A percentile compares a stretch with the other conserved stretches of the same genome.
Evolutionary conservation across 2,113 vertebrate genomes (phyloP).

Genomic region (Oryzias woworae): DNA sequence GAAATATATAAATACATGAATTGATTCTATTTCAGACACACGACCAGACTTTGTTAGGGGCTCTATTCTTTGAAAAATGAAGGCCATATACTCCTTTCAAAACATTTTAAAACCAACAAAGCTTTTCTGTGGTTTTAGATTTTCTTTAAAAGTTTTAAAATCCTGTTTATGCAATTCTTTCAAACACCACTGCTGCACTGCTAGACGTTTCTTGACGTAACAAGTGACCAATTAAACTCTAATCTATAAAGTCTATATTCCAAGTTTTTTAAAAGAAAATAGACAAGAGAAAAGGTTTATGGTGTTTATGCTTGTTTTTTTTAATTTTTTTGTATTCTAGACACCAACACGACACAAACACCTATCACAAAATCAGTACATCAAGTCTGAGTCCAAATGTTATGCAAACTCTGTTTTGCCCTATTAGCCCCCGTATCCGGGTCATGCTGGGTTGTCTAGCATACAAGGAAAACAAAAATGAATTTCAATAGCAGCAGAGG

Average conservation of each 20-base stretch:
- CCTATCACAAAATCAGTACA: constrained; percentile 40
- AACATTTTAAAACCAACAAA: too few relatives aligned
- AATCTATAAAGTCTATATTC: background rate
- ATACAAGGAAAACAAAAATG: constrained; percentile 56
- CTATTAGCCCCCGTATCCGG: constrained; percentile 51
- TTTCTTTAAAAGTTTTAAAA: background rate
- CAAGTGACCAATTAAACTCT: constrained; percentile 2
- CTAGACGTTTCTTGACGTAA: constrained; percentile 2
- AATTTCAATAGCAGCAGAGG: constrained; percentile 35
- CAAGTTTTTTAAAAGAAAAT: too few relatives aligned
- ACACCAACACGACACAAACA: background rate
- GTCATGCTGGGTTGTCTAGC: constrained; percentile 51
- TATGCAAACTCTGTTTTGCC: constrained; percentile 62
- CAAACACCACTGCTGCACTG: background rate
- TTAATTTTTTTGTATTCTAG: background rate
- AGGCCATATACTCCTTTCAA: too few relatives aligned
- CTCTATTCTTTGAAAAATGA: too few relatives aligned
- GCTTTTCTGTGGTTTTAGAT: too few relatives aligned
- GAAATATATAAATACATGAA: too few relatives aligned
- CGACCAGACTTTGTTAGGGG: too few relatives aligned
- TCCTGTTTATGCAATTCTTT: background rate
- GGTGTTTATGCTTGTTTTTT: background rate
- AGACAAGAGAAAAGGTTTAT: background rate
- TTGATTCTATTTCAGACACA: too few relatives aligned
- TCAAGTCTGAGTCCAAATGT: constrained; percentile 47